Base-by-base conservation (phyloP, 2,113 vertebrate genomes). In the Kobus ellipsiprymnus region DNA sequence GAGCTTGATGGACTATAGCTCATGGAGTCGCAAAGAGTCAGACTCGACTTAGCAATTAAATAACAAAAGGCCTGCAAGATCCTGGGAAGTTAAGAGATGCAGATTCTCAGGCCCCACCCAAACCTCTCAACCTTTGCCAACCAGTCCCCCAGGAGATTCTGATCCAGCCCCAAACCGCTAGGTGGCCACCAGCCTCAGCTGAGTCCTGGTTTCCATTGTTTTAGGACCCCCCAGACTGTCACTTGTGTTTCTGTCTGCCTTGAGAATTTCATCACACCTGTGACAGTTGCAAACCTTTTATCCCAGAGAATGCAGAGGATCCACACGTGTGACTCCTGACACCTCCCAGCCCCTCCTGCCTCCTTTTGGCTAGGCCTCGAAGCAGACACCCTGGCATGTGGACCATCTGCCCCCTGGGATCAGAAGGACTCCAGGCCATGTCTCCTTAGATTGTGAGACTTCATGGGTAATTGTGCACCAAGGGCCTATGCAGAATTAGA, bases 151-250 rank as follows among this genome's bases (percentile, higher is more conserved):
- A 1, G 17, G 44, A 11, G n/a, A 11, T 14, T 50, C 15, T 25
- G 36, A 40, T 46, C 30, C 71, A 21, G 7, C 85, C 14, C 30
- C 7, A 52, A n/a, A 29, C 64, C 19, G 0, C 30, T 12, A 29
- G 13, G 0, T 14, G 1, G 25, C 13, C 3, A 0, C 2, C 71
- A 27, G 12, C 48, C 71, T 77, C 44, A 2, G 15, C 4, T 0
- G 77, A 46, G 50, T 23, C 44, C n/a, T 15, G 2, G 5, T 55
- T 48, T 11, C 36, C 2, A 0, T 5, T 15, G n/a, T 27, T 71
- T 40, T 5, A 46, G 84, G 54, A 40, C 4, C 8, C 21, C 23
- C 0, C 2, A 60, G 77, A n/a, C 81, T 54, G 57, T 33, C 0
- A 0, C 67, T 86, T 46, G 54, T 27, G 40, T 89, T 52, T 86